Conservation (phyloP, 2,888 invertebrate species). For the Cataglyphis albicans region DNA sequence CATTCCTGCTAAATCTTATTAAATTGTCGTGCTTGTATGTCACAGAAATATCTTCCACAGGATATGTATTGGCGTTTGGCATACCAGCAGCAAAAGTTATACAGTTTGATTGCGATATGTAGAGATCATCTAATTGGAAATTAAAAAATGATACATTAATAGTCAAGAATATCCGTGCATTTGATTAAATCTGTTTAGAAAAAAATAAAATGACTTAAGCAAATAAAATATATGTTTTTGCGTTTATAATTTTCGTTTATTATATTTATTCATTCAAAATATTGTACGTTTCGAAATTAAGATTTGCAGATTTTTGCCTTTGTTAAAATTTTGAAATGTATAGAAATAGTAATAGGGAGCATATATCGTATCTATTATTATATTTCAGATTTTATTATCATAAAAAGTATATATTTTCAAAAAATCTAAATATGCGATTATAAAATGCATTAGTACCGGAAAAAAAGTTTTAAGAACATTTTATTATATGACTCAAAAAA, state of each 20-base stretch:
- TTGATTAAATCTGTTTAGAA: neutral
- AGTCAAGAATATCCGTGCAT: neutral
- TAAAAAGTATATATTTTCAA: neutral
- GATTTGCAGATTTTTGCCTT: neutral
- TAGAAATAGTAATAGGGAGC: neutral
- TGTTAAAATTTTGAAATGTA: neutral
- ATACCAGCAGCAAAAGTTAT: slow-evolving; percentile 90
- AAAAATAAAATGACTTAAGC: neutral
- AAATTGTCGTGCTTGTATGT: slow-evolving; percentile 87
- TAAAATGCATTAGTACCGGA: neutral
- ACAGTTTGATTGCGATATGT: slow-evolving; percentile 55
- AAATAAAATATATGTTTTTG: neutral
- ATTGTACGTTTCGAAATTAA: too few species aligned
- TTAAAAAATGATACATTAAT: neutral
- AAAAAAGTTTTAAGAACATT: neutral
- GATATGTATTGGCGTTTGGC: slow-evolving; percentile 90
- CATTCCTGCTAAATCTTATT: slow-evolving; percentile 87
- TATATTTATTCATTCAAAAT: neutral
- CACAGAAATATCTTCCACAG: slow-evolving; percentile 88
- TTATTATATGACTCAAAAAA: neutral
- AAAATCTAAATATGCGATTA: neutral
- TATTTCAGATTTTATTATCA: neutral
- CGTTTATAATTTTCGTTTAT: neutral
- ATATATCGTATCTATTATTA: neutral
- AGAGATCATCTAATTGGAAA: slow-evolving; percentile 52